phyloP scores from a whole-genome alignment of 2,888 invertebrate genomes.

The Campoletis raptor region DNA sequence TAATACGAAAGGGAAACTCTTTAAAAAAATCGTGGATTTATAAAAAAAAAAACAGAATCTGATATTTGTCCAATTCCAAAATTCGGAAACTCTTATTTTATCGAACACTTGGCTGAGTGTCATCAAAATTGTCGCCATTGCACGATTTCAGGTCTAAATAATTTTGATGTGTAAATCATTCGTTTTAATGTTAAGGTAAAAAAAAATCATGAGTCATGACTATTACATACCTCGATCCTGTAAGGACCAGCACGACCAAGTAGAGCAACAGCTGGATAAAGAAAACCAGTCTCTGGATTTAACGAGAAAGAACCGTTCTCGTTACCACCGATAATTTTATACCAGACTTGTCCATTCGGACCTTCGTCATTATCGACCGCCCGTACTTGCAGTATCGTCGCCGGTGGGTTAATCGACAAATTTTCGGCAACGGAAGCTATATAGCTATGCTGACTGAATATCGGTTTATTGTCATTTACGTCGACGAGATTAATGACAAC shows the following conservation, averaged over 20 bases:
- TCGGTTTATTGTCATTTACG: conserved; percentile 95
- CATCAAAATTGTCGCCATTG: no score
- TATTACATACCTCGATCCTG: conserved; percentile 84
- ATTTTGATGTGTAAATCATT: not conserved
- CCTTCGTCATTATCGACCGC: conserved; percentile 94
- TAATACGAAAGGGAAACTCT: no score
- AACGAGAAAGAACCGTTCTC: conserved; percentile 90
- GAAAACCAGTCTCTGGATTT: conserved; percentile 91
- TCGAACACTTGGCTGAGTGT: no score
- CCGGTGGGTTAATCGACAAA: conserved; percentile 91
- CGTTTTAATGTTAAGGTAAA: not conserved
- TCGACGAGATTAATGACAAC: conserved; percentile 92
- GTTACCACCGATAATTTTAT: conserved; percentile 90
- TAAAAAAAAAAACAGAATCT: no score
- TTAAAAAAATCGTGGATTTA: no score
- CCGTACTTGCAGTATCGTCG: conserved; percentile 89
- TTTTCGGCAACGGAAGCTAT: conserved; percentile 94
- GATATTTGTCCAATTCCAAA: no score
- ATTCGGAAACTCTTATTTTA: no score
- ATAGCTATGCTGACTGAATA: conserved; percentile 92
- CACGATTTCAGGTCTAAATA: not conserved
- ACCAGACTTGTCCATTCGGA: conserved; percentile 91
- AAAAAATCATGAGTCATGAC: not conserved
- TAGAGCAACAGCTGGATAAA: conserved; percentile 92
- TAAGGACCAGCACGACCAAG: conserved; percentile 88